Evolutionary conservation across 2,113 vertebrate species (phyloP).

Genomic region (Casuarius casuarius): DNA sequence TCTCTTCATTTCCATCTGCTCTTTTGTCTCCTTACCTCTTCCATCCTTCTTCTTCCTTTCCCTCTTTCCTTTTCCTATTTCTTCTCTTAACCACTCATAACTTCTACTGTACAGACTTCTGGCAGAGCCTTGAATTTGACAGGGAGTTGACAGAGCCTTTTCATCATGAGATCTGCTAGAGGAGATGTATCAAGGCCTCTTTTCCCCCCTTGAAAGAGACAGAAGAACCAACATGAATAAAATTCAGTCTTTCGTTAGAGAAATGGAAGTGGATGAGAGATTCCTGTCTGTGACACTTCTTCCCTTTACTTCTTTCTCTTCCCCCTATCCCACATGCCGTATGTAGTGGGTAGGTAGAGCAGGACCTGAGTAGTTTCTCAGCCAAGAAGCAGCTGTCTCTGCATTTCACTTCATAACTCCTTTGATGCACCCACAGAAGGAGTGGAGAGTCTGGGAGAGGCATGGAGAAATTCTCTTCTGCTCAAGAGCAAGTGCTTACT

Average conservation of each 20-base stretch:
- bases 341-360: neutral
- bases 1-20: neutral
- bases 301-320: neutral
- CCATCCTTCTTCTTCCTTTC: neutral
- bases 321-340: neutral
- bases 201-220: neutral
- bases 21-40: neutral
- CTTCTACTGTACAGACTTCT: neutral
- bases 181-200: neutral
- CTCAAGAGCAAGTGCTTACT: neutral
- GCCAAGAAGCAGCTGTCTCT: neutral
- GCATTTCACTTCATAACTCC: neutral
- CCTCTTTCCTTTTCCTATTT: neutral
- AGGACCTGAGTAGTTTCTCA: neutral
- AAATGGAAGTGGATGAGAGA: neutral
- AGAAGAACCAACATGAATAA: neutral
- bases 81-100: neutral
- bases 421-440: conserved; percentile 14
- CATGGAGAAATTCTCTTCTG: neutral
- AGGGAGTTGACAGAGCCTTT: neutral
- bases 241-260: neutral
- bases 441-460: neutral
- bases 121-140: neutral
- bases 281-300: neutral
- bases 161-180: neutral